Conservation (phyloP, 2,113 vertebrate species). For the Rhynchopsitta pachyrhyncha region DNA sequence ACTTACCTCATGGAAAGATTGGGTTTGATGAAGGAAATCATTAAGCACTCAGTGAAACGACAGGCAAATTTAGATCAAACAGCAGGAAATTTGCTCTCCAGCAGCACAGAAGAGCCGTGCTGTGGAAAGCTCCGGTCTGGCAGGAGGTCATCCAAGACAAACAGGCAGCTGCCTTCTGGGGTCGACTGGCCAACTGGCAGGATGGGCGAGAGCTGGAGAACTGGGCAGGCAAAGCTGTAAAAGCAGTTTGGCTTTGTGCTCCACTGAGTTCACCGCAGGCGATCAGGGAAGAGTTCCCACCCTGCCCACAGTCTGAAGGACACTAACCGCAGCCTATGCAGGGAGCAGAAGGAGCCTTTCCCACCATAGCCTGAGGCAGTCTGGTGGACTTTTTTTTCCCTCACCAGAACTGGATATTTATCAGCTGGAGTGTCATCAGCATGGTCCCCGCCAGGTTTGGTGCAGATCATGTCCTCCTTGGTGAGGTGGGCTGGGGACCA, state of each 20-base stretch:
- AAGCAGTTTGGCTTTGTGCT: background rate
- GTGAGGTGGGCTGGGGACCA: background rate
- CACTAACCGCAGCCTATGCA: background rate
- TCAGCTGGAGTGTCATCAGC: background rate
- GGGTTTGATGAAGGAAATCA: background rate
- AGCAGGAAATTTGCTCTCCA: background rate
- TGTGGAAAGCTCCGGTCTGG: background rate
- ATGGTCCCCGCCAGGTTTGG: background rate
- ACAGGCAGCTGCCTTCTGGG: background rate
- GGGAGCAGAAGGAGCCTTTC: background rate
- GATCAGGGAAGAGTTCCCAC: background rate
- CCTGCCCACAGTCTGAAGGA: background rate
- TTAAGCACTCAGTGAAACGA: background rate
- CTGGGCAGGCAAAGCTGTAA: background rate
- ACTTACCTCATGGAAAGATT: background rate
- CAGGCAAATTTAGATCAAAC: constrained; percentile 17
- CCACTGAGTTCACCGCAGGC: background rate
- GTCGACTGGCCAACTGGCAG: background rate
- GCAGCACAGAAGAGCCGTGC: background rate
- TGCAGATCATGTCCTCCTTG: background rate
- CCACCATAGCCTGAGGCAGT: background rate
- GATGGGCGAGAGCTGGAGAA: background rate
- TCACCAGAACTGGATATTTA: background rate
- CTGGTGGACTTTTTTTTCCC: background rate
- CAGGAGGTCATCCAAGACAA: constrained; percentile 50